These are phyloP conservation scores for Ancistrus triradiatus DNA, from an alignment of 2,113 vertebrate species.

Conservation along the genomic window DNA sequence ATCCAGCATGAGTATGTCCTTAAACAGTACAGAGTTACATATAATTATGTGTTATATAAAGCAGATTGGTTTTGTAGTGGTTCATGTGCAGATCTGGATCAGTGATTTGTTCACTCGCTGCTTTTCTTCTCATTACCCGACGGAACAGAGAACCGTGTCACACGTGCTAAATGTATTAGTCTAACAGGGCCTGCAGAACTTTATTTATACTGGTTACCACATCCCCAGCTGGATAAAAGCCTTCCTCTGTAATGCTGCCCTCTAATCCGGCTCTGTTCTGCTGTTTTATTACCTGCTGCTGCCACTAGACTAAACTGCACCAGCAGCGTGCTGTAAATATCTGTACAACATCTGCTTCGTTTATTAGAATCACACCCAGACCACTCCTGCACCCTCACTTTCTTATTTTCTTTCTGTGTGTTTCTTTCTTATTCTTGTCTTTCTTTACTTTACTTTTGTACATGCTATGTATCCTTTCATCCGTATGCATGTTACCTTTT, in stretches of 20 bases:
- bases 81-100: too few relatives aligned
- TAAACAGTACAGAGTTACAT: too few relatives aligned
- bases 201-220: slow-evolving; percentile 8
- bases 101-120: not conserved
- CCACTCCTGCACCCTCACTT: not conserved
- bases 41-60: too few relatives aligned
- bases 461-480: not conserved
- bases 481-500: too few relatives aligned
- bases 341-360: not conserved
- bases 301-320: slow-evolving; percentile 18
- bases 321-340: not conserved
- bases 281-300: not conserved
- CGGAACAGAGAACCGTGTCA: not conserved
- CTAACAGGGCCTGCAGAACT: not conserved
- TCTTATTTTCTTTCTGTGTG: too few relatives aligned
- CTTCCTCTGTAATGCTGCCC: not conserved
- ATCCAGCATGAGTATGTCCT: too few relatives aligned
- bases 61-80: too few relatives aligned
- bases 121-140: not conserved
- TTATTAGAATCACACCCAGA: not conserved
- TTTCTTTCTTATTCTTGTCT: too few relatives aligned
- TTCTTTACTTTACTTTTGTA: not conserved
- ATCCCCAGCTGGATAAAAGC: not conserved
- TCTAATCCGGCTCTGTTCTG: not conserved
- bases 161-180: not conserved